Conservation (phyloP, 2,113 vertebrate genomes). For the Labeo rohita region DNA sequence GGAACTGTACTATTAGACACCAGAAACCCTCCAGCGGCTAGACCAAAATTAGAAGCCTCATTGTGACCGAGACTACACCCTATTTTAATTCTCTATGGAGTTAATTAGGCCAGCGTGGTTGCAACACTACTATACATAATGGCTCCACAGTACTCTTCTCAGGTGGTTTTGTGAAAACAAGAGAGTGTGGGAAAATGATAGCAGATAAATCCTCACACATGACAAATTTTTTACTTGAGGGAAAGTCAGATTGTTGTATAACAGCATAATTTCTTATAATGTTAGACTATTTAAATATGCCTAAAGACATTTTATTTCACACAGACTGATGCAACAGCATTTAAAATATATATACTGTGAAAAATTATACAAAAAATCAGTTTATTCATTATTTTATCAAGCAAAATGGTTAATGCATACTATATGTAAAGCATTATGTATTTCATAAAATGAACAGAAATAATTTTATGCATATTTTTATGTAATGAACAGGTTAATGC, state of each 20-base stretch:
- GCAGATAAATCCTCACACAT: neutral
- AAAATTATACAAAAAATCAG: neutral
- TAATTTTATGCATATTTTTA: neutral
- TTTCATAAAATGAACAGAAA: neutral
- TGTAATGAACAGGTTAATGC: neutral
- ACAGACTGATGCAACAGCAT: neutral
- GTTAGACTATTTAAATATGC: neutral
- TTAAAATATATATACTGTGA: neutral
- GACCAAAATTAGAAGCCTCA: slow-evolving; percentile 70
- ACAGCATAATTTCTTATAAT: neutral
- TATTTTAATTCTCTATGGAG: slow-evolving; percentile 22
- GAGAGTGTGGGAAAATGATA: neutral
- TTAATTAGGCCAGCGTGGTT: slow-evolving; percentile 49
- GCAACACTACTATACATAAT: slow-evolving; percentile 31
- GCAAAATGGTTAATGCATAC: no score
- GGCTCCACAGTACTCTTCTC: slow-evolving; percentile 15
- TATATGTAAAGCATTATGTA: neutral
- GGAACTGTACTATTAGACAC: slow-evolving; percentile 63
- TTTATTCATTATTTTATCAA: neutral
- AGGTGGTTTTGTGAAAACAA: neutral
- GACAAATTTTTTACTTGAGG: neutral
- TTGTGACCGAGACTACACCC: slow-evolving; percentile 51
- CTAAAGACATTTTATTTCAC: neutral
- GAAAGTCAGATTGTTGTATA: neutral
- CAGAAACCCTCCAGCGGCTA: slow-evolving; percentile 68